Conservation (phyloP, 2,888 invertebrate species). For the Drosophila macrothrix region DNA sequence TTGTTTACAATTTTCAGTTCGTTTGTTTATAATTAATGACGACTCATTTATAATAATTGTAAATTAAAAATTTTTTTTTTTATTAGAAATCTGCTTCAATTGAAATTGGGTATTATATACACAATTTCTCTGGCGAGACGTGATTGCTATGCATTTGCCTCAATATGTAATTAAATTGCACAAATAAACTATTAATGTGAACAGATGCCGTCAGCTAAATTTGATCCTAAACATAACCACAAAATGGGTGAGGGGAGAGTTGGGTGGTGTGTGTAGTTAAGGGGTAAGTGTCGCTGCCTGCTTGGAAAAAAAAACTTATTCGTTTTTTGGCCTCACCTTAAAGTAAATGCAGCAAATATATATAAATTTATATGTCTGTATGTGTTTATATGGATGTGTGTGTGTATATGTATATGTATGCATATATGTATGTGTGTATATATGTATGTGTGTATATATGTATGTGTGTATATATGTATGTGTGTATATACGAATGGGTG, state of each 20-base stretch:
- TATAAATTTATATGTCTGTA: background rate
- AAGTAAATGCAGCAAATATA: conserved; percentile 53
- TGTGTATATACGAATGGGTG: background rate
- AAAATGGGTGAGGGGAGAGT: conserved; percentile 34
- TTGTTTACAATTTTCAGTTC: background rate
- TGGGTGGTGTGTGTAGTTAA: conserved; percentile 1
- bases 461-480: background rate
- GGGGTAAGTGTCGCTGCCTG: conserved; percentile 15
- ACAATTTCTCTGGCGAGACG: conserved; percentile 37
- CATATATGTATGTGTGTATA: background rate
- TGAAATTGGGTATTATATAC: background rate
- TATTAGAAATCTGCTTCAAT: background rate
- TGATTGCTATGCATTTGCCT: conserved; percentile 30
- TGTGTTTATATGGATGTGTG: background rate
- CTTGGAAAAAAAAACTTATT: conserved; percentile 42
- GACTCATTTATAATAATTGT: background rate
- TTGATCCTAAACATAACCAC: conserved; percentile 69
- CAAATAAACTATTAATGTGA: conserved; percentile 38
- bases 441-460: conserved; percentile 7
- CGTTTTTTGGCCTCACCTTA: conserved; percentile 63
- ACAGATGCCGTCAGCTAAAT: conserved; percentile 51
- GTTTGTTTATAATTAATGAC: background rate
- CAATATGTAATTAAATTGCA: conserved; percentile 30
- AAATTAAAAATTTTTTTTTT: background rate
- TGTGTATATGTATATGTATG: background rate